Conservation (phyloP, 53 echinoderm and acorn worm species). For the Paelopatides confundens region DNA sequence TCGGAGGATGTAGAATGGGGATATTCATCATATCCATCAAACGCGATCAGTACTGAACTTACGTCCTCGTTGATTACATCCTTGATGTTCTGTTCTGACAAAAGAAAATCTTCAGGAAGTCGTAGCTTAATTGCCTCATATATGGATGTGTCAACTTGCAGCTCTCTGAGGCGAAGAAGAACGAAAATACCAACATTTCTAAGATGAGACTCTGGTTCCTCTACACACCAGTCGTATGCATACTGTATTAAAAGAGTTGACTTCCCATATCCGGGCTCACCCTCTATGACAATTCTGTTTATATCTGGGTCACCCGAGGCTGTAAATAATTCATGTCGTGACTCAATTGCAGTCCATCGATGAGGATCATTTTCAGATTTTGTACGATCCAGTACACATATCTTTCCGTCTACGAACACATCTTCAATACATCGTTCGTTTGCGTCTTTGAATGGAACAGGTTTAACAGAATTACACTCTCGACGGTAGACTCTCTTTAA, state of each 20-base stretch:
- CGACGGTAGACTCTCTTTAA: not conserved
- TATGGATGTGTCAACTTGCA: not conserved
- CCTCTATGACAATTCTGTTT: not conserved
- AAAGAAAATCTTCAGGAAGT: not conserved
- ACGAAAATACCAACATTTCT: not conserved
- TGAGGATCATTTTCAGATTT: not conserved
- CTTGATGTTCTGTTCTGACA: not conserved
- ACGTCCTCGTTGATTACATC: not conserved
- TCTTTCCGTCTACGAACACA: not conserved
- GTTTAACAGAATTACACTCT: not conserved
- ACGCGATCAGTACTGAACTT: not conserved
- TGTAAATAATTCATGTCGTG: not conserved
- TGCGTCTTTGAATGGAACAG: not conserved
- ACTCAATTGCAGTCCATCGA: not conserved
- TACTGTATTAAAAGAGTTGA: not conserved
- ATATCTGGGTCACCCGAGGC: too few relatives aligned
- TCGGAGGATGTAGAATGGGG: not conserved
- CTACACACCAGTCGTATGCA: not conserved
- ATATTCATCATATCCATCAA: not conserved
- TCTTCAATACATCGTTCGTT: not conserved
- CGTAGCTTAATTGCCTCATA: not conserved
- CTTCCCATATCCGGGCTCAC: not conserved
- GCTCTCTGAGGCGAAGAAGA: not conserved
- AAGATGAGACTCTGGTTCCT: not conserved
- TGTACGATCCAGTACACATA: not conserved